Evolutionary conservation across 2,797 vertebrate species (phyloP).

Genomic region (Percopsis omiscomaycus): DNA sequence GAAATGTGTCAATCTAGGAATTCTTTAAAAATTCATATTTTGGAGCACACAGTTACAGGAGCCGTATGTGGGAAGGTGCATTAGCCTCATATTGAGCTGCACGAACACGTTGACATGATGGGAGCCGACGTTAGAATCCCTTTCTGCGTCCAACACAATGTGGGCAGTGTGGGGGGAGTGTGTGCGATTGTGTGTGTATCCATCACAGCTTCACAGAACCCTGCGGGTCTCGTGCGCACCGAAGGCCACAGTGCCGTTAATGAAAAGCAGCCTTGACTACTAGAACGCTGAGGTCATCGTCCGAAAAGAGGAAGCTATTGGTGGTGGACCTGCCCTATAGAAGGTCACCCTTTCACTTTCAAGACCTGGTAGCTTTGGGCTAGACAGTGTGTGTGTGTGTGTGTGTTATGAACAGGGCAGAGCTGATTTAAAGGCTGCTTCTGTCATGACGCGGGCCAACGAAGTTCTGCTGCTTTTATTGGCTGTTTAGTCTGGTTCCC

Average conservation of each 20-base stretch:
- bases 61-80: conserved; percentile 59
- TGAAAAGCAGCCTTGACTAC: conserved; percentile 75
- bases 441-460: conserved; percentile 67
- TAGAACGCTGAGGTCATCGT: conserved; percentile 67
- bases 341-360: conserved; percentile 34
- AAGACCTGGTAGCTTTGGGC: conserved; percentile 45
- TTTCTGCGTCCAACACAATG: conserved; percentile 66
- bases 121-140: conserved; percentile 69
- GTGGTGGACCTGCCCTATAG: conserved; percentile 48
- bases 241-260: conserved; percentile 79
- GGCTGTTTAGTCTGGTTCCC: conserved; percentile 71
- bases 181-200: conserved; percentile 74
- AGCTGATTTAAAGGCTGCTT: conserved; percentile 77
- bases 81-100: conserved; percentile 50
- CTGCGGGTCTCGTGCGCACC: conserved; percentile 77
- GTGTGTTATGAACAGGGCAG: conserved; percentile 59
- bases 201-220: conserved; percentile 73
- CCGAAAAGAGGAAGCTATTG: conserved; percentile 61
- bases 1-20: conserved; percentile 50
- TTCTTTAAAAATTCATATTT: conserved; percentile 46
- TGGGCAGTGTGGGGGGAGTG: conserved; percentile 63
- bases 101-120: conserved; percentile 66
- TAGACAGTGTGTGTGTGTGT: conserved; percentile 22
- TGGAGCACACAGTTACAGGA: conserved; percentile 48
- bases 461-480: conserved; percentile 72